A percentile compares a stretch with the other conserved stretches of the same genome.
phyloP scores from a whole-genome alignment of 2,888 invertebrate genomes.

The Eubasilissa splendida region DNA sequence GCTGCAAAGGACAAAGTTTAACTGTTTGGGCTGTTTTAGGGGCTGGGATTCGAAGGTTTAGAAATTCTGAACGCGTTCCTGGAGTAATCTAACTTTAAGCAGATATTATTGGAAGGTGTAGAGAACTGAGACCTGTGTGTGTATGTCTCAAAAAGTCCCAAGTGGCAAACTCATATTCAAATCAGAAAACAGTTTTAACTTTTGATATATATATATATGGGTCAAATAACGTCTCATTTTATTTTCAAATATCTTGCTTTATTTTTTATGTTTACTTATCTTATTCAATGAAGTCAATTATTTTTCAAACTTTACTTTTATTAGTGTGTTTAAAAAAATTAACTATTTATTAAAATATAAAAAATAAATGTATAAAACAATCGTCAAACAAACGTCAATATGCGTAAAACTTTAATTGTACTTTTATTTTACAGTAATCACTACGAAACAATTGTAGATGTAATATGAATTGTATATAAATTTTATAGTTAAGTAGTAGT shows the following conservation, averaged over 20 bases:
- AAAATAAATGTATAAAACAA: no score
- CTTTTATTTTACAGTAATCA: no score
- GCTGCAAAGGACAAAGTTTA: conserved; percentile 50
- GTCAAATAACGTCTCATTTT: conserved; percentile 10
- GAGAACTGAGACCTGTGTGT: conserved; percentile 44
- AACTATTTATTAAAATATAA: no score
- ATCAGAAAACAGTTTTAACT: conserved; percentile 44
- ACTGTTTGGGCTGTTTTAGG: conserved; percentile 46
- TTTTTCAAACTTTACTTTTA: no score
- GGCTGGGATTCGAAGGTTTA: conserved; percentile 32
- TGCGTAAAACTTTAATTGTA: no score
- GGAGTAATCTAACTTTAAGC: conserved; percentile 56
- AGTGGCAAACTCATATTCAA: conserved; percentile 43
- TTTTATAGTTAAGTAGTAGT: no score
- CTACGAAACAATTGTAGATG: no score
- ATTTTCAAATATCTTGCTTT: not conserved
- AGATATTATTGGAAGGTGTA: conserved; percentile 53
- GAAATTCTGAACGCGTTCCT: conserved; percentile 50
- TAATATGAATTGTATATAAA: no score
- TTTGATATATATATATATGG: conserved; percentile 15
- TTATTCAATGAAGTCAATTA: no score
- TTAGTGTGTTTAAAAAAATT: no score
- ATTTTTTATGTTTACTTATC: no score
- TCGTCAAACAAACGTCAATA: no score
- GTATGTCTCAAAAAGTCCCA: conserved; percentile 36